These are phyloP conservation scores for Echiichthys vipera DNA, from an alignment of 2,797 vertebrate genomes.

Conservation along the genomic window DNA sequence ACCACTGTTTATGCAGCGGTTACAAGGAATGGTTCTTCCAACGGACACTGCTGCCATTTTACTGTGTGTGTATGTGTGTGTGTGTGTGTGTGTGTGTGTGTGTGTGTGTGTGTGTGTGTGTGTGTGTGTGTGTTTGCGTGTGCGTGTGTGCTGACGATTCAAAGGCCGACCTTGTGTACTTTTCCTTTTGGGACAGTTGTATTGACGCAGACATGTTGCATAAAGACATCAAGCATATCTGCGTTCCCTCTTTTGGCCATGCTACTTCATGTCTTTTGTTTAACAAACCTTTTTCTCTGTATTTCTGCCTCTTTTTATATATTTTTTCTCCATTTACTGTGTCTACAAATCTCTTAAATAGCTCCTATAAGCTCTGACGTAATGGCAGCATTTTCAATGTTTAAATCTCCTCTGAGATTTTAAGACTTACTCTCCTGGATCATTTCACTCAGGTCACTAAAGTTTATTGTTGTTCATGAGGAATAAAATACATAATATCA, in stretches of 20 bases:
- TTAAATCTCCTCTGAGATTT: constrained; percentile 1
- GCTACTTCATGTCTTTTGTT: constrained; percentile 6
- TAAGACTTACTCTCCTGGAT: constrained; percentile 15
- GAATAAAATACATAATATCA: not conserved
- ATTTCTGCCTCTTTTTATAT: not conserved
- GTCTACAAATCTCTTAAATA: not conserved
- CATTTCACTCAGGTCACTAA: not conserved
- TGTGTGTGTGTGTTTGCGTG: not conserved
- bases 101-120: too few species aligned
- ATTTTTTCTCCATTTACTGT: not conserved
- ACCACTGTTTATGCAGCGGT: constrained; percentile 14
- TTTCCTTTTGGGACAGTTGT: constrained; percentile 5
- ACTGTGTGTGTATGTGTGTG: not conserved
- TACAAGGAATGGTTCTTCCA: not conserved
- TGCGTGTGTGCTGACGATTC: not conserved
- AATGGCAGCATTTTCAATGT: not conserved
- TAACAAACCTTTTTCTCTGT: not conserved
- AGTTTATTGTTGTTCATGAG: not conserved
- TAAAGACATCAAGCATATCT: constrained; percentile 14
- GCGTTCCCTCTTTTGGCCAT: not conserved
- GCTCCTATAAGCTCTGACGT: not conserved
- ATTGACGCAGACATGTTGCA: constrained; percentile 9
- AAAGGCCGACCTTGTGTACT: not conserved
- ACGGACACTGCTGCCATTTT: not conserved
- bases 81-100: too few species aligned